Evolutionary conservation across 2,888 invertebrate genomes (phyloP), one percentile per base, ranked within the genome.

Genomic region (Listrodromus nycthemerus): DNA sequence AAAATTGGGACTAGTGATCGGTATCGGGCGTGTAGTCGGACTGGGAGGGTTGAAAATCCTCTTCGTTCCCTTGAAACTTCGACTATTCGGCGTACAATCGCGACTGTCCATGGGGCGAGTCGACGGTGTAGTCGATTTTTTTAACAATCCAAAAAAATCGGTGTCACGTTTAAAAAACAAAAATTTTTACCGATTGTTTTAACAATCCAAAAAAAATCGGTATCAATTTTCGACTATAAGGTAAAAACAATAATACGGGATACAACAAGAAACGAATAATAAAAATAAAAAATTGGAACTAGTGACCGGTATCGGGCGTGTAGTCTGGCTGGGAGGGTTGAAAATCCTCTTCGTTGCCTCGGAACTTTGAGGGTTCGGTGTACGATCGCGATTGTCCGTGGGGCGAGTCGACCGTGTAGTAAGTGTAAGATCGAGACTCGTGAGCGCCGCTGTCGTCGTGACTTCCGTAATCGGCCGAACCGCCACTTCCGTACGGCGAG

Each of bases 271-370:
- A 52, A 16, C n/a, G n/a, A 33, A 8, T 2, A 3, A 13, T 8
- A 41, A 30, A 21, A 41, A 27, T 13, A n/a, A 5, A 45, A 41
- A 13, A 45, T 27, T 8, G 4, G 33, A 55, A 66, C 76, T 80
- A 83, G 52, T 77, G 76, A 73, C 80, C 85, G 61, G 87, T 80
- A 27, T 86, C 73, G 5, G 85, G 13, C n/a, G 50, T 82, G 80
- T 90, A 90, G 55, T 91, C 91, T 0, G 87, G 87, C 30, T 91
- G 91, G 0, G 91, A 91, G 0, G 89, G 86, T 33, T 91, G 88
- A 65, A 87, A 87, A 41, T 84, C 41, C 24, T 41, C 58, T 1
- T 41, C 48, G 10, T 58, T 50, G 6, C 66, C 74, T 16, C 30
- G 24, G 13, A 37, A 63, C 27, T 66, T 67, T 5, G 76, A 76